Base-by-base conservation (phyloP, 2,113 vertebrate species). In the Siniperca knerii region DNA sequence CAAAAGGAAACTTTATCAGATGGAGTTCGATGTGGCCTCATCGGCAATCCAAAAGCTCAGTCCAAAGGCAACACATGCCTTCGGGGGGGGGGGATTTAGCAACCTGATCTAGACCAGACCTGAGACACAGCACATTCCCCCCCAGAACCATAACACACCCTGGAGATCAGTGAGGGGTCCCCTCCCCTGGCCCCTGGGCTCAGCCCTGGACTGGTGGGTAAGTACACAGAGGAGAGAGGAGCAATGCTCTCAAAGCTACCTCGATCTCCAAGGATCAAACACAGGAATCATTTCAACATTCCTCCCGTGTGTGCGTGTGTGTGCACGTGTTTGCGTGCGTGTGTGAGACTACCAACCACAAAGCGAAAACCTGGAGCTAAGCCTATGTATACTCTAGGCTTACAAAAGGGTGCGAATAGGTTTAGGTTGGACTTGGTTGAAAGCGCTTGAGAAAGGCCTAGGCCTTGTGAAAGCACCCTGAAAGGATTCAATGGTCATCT, bases 71-170 rank as follows among this genome's bases (percentile, higher is more conserved):
- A 91, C 71, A 91, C 80, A 72, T 62, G 50, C 73, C 58, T 80
- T 60, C 37, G 29, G 76, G 3, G 64, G 21, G 42, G 42, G 42
- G 75, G 57, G 57, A 75, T 29, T 29, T 6, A 79, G 89, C 52
- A 93, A 95, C 90, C 80, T 92, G 90, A 94, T 90, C 87, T 57
- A 18, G 58, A 86, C 66, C 87, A 93, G 81, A 93, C 81, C 84
- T 86, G 72, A 86, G 85, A 93, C 84, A 12, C 90, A 91, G 91
- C 86, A 88, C 83, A 90, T 87, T 92, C 87, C 71, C 80, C 79
- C 65, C 70, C 66, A 76, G 57, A 93, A 91, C 65, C 90, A 92
- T 68, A 92, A 94, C 90, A 94, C 81, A 84, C 74, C 62, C 52
- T 7, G 62, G 70, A 37, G 86, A 89, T 90, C 90, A 92, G 83